phyloP scores from a whole-genome alignment of 2,113 vertebrate species.

The Tachuris rubrigastra region DNA sequence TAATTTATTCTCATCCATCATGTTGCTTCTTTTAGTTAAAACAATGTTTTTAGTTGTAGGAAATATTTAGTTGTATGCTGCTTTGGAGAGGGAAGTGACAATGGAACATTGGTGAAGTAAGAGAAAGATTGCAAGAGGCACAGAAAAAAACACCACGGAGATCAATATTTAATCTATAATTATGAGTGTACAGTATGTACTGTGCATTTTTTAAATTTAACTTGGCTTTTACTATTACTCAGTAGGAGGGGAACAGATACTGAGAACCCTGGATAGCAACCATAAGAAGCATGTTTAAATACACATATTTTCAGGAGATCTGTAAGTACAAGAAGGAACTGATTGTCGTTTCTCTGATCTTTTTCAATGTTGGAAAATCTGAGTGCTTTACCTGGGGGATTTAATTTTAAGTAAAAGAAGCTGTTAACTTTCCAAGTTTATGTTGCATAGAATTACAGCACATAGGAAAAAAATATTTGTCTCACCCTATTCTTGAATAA shows the following conservation, averaged over 20 bases:
- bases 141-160: conserved; percentile 24
- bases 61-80: neutral
- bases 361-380: neutral
- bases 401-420: conserved; percentile 20
- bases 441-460: neutral
- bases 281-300: conserved; percentile 31
- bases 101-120: neutral
- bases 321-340: neutral
- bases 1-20: neutral
- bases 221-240: conserved; percentile 60
- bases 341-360: neutral
- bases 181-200: conserved; percentile 58
- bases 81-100: neutral
- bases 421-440: neutral
- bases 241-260: conserved; percentile 56
- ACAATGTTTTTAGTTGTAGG: neutral
- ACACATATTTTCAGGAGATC: conserved; percentile 34
- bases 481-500: neutral
- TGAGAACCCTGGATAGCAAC: conserved; percentile 39
- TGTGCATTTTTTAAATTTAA: conserved; percentile 59
- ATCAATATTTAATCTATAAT: conserved; percentile 66
- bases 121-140: neutral
- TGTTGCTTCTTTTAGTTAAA: neutral
- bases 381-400: conserved; percentile 8
- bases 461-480: neutral